Percentiles rank a stretch among this genome's conserved stretches.
Evolutionary conservation across 2,113 vertebrate species (phyloP).

Genomic region (Psettodes erumei): DNA sequence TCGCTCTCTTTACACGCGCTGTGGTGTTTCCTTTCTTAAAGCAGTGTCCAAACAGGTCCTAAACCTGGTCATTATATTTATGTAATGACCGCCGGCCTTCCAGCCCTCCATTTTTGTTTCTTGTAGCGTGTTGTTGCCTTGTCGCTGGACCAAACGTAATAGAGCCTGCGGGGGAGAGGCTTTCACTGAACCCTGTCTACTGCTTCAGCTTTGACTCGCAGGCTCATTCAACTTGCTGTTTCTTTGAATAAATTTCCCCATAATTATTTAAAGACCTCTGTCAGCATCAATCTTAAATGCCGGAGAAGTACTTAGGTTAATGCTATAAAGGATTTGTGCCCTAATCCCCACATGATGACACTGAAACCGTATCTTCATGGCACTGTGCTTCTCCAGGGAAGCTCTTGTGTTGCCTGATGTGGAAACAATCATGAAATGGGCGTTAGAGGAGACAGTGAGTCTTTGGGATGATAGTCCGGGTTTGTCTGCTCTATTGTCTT

Average conservation of each 20-base stretch:
- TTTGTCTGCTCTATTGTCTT: slow-evolving; percentile 48
- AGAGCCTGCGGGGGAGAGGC: neutral
- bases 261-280: slow-evolving; percentile 54
- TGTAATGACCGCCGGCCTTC: neutral
- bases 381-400: slow-evolving; percentile 31
- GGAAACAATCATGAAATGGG: slow-evolving; percentile 51
- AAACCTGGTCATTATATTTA: slow-evolving; percentile 16
- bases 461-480: slow-evolving; percentile 8
- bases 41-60: slow-evolving; percentile 4
- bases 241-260: slow-evolving; percentile 43
- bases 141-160: neutral
- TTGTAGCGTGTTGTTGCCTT: too few species aligned
- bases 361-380: slow-evolving; percentile 29
- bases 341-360: slow-evolving; percentile 67
- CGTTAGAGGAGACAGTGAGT: slow-evolving; percentile 41
- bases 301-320: slow-evolving; percentile 56
- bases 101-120: slow-evolving; percentile 1
- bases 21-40: neutral
- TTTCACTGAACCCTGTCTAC: neutral
- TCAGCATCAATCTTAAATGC: slow-evolving; percentile 57
- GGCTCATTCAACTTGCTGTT: slow-evolving; percentile 26
- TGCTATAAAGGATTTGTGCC: slow-evolving; percentile 52
- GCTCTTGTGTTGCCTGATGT: slow-evolving; percentile 50
- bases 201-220: neutral
- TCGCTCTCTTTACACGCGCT: neutral